Conservation (phyloP, 1,140 invertebrate genomes). For the Trichonephila clavata region DNA sequence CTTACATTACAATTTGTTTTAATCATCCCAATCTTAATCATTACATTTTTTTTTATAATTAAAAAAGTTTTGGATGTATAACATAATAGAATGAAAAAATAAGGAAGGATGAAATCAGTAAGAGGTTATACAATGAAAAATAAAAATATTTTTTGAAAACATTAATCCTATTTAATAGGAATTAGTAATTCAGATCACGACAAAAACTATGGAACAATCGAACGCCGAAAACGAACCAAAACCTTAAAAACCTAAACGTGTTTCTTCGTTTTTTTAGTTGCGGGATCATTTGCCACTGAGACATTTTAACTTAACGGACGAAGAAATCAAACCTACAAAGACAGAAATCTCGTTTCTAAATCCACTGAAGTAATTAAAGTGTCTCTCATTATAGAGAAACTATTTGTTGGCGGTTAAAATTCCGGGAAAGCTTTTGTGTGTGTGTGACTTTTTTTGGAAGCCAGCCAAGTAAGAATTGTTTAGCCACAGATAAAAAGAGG, state of each 20-base stretch:
- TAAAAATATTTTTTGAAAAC: background rate
- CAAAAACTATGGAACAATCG: background rate
- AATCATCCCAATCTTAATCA: too few species aligned
- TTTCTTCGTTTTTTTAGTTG: background rate
- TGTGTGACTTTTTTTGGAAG: slow-evolving; percentile 52
- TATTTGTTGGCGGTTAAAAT: slow-evolving; percentile 73
- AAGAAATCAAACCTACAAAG: slow-evolving; percentile 48
- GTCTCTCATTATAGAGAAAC: slow-evolving; percentile 62
- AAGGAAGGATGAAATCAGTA: too few species aligned
- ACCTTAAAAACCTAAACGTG: background rate
- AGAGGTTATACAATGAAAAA: background rate
- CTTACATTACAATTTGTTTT: too few species aligned
- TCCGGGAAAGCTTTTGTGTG: slow-evolving; percentile 58
- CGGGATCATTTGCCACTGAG: background rate
- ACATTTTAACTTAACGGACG: slow-evolving; percentile 12
- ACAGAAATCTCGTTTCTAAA: slow-evolving; percentile 57
- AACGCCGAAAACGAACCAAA: background rate
- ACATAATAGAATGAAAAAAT: too few species aligned
- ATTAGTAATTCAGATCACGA: background rate
- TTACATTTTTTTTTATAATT: too few species aligned
- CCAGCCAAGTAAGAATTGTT: slow-evolving; percentile 59
- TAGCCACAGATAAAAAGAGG: slow-evolving; percentile 25
- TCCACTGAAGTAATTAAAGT: slow-evolving; percentile 68
- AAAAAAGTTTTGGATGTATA: too few species aligned
- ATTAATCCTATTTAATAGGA: background rate